Evolutionary conservation across 2,797 vertebrate genomes (phyloP).

Genomic region (Xerus rutilus): DNA sequence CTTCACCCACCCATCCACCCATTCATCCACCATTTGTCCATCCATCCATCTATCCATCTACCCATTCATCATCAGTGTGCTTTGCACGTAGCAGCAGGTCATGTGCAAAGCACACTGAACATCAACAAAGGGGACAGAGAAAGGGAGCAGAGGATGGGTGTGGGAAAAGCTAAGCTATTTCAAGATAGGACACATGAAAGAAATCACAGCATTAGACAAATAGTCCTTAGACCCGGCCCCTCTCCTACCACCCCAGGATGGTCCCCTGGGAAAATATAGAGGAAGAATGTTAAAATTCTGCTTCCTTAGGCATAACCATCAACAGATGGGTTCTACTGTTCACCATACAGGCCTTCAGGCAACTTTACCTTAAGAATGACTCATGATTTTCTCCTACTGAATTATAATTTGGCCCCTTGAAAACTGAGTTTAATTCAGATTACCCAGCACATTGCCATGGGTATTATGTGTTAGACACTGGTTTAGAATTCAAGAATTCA

Average conservation of each 20-base stretch:
- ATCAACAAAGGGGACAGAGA: background rate
- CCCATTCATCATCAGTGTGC: background rate
- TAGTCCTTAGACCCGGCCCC: background rate
- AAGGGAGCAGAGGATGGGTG: rapidly evolving
- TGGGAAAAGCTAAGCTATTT: background rate
- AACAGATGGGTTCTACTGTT: background rate
- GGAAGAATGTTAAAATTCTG: background rate
- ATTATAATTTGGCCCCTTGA: background rate
- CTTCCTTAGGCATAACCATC: background rate
- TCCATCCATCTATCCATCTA: no score
- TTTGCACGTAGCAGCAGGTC: background rate
- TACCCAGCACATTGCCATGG: background rate
- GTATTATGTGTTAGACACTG: background rate
- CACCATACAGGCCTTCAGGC: background rate
- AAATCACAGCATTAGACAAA: background rate
- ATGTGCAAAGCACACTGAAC: background rate
- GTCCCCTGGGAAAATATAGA: background rate
- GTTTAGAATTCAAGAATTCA: background rate
- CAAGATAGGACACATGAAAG: background rate
- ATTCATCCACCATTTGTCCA: no score
- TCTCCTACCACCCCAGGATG: background rate
- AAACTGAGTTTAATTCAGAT: background rate
- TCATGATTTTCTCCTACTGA: background rate
- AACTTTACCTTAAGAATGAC: background rate
- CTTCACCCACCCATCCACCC: rapidly evolving